phyloP scores from a whole-genome alignment of 2,797 vertebrate genomes.

The Phalanger gymnotis region DNA sequence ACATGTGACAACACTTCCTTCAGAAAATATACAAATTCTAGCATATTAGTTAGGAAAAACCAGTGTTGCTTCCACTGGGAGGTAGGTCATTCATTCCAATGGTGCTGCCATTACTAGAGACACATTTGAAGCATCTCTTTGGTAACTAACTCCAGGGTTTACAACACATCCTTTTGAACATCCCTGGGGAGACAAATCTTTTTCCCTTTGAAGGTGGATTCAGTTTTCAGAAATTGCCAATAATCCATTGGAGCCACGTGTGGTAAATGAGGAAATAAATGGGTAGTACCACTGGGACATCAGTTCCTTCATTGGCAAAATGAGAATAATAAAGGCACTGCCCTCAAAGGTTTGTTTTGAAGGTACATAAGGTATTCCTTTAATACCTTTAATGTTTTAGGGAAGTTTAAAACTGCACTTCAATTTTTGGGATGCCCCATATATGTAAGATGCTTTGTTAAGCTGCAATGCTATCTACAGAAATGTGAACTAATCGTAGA shows the following conservation, averaged over 20 bases:
- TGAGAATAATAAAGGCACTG: background rate
- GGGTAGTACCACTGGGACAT: background rate
- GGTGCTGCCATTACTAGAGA: background rate
- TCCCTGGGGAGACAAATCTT: background rate
- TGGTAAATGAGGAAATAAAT: background rate
- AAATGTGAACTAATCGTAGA: background rate
- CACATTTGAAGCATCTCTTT: no score
- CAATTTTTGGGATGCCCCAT: background rate
- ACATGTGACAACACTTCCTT: background rate
- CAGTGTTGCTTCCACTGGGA: background rate
- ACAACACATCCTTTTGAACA: background rate
- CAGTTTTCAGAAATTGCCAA: background rate
- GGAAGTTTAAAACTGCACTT: background rate
- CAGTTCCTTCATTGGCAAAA: background rate
- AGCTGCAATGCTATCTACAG: background rate
- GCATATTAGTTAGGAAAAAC: background rate
- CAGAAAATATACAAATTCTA: background rate
- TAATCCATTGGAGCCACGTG: background rate
- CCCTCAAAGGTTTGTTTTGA: conserved; percentile 7
- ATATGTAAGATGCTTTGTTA: background rate
- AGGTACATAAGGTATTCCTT: background rate
- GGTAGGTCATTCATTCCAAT: no score
- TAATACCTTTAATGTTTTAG: background rate
- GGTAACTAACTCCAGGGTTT: background rate
- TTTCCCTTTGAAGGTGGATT: background rate